A percentile compares a stretch with the other conserved stretches of the same genome.
These are phyloP conservation scores for Menura novaehollandiae DNA, from an alignment of 2,113 vertebrate genomes.

Conservation along the genomic window DNA sequence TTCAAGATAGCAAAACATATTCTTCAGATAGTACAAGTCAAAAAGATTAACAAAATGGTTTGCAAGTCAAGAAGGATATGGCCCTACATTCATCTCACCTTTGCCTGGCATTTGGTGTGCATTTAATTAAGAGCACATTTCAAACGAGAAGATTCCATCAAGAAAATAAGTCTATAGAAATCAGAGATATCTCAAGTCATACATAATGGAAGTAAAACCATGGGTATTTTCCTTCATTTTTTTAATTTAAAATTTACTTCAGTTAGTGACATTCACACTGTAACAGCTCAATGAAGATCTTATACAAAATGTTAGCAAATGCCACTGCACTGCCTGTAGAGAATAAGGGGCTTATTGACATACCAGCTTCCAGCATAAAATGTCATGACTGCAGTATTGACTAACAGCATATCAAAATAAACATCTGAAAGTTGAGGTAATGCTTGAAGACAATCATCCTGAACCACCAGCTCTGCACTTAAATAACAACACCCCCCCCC, in stretches of 20 bases:
- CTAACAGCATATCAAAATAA: slow-evolving; percentile 53
- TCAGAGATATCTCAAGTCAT: neutral
- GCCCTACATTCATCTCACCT: neutral
- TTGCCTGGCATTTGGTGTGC: neutral
- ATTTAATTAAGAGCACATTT: neutral
- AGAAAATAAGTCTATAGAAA: neutral
- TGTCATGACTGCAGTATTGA: slow-evolving; percentile 57
- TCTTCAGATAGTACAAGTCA: neutral
- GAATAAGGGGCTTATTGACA: slow-evolving; percentile 55
- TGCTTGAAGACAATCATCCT: neutral
- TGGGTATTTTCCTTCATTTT: neutral
- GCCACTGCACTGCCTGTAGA: slow-evolving; percentile 34
- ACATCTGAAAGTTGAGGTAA: slow-evolving; percentile 5
- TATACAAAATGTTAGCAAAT: slow-evolving; percentile 36
- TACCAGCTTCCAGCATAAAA: slow-evolving; percentile 31
- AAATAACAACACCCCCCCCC: neutral
- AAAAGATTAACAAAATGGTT: neutral
- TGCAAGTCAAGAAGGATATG: neutral
- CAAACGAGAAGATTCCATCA: neutral
- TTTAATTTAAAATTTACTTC: neutral
- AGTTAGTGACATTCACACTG: slow-evolving; percentile 24
- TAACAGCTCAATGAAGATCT: slow-evolving; percentile 10
- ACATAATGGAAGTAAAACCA: neutral
- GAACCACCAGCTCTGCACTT: neutral
- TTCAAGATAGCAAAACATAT: neutral